Evolutionary conservation across 1,140 invertebrate species (phyloP), one percentile per base, ranked within the genome.

Genomic region (Drosophila sechellia): DNA sequence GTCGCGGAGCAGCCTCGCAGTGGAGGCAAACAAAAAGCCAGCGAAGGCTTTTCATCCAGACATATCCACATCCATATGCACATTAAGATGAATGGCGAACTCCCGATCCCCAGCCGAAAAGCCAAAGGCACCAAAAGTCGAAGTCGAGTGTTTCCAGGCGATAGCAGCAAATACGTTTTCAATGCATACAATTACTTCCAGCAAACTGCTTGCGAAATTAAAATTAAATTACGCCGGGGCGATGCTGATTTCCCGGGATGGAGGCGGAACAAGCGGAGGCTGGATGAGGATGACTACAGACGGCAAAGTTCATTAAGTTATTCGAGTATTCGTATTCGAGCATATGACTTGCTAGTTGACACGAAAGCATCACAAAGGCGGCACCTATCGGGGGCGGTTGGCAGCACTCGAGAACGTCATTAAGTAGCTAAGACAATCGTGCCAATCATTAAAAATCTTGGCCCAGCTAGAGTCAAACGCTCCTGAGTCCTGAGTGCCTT

Each of bases 381-480:
- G 22, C 39, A 50, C 60, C 59, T 58, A 76, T 40, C 58, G 39
- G 46, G 39, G 52, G 27, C 43, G 54, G 54, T 55, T 63, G 53
- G 58, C 48, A 53, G 42, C 55, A 74, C 79, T 84, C 81, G 53
- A 74, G 79, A 79, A 76, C 76, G 78, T 89, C 77, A 84, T 87
- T 87, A 87, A 87, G 84, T 87, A 89, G 84, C 84, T 77, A 79
- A 87, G 84, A 87, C 84, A 87, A 87, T 87, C 84, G 84, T 87
- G 84, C 84, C 84, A 87, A 87, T 87, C 84, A 87, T 87, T 87
- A 87, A 87, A 87, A 87, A 87, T 90, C 85, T 89, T 71, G 49
- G 68, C 12, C 58, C 58, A 50, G 56, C 57, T 71, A 34, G 58
- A 78, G 74, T 77, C 74, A 79, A 87, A 83, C 68, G 84, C 83